Evolutionary conservation across 2,797 vertebrate species (phyloP), one percentile per base, ranked within the genome.

Genomic region (Cetoscarus ocellatus): DNA sequence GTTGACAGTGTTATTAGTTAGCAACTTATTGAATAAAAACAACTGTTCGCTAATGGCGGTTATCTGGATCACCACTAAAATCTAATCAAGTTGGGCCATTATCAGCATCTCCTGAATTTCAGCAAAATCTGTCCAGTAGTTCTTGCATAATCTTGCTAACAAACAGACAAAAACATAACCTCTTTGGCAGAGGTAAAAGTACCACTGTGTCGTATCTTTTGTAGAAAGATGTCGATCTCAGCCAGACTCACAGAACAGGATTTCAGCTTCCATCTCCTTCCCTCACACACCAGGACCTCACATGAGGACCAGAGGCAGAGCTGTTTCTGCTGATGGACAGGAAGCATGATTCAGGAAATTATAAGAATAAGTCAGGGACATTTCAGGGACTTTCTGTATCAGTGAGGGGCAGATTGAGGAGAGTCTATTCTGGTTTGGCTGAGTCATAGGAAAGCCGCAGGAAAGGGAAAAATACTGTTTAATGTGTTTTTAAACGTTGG

Each of bases 371-470:
- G 34, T 7, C 57, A 52, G 64, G 77, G 58, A 64, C 51, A 56
- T 47, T 34, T 60, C 15, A 2, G 34, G 38, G 53, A 61, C 3
- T 57, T 53, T 39, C 45, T 56, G 38, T 55, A 53, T n/a, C 35
- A 56, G 18, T 47, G 1, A 42, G 58, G 42, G 75, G 83, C 67
- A 84, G 61, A 71, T 63, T 43, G 65, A 65, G 15, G 47, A 62
- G 60, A 61, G 57, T 62, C 61, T 83, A 67, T 86, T 83, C 63
- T 62, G 39, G 27, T 80, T 80, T 57, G 39, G 63, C 61, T 79
- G 76, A 87, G 65, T 87, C 79, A 73, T 8, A 51, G 59, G 73
- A 14, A 77, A 60, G 18, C 17, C 60, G 49, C 17, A 49, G 68
- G 1, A 7, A 70, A 17, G 7, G 14, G 27, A 27, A 38, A 67